Base-by-base conservation (phyloP, 2,888 invertebrate species). In the Trissonchulus sp. region DNA sequence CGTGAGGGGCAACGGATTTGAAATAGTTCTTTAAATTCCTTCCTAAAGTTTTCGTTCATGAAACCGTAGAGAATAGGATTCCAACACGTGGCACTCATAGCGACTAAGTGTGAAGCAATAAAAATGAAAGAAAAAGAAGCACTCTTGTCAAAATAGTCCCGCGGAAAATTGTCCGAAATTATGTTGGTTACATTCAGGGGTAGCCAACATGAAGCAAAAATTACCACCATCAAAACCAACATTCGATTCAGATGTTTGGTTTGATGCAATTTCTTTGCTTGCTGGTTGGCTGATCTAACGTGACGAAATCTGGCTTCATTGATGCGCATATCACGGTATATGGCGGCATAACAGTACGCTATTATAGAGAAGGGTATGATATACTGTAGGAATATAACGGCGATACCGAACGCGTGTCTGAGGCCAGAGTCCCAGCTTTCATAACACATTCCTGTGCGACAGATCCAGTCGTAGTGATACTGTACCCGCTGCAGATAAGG, bases 51-150 rank as follows among this genome's bases (percentile, higher is more conserved):
- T 80, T 94, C 94, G 86, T 95, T 96, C 85, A 95, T 89, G 94
- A 94, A 95, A 30, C 94, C 94, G 86, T 95, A 95, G n/a, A 95
- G 88, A 84, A 95, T 93, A 0, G 94, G 94, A 85, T 95, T 95
- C 88, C 95, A 95, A 85, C 94, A 93, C 1, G 92, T 93, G 76
- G 93, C 93, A 82, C 92, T 93, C 94, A 94, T 94, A 60, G 94
- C 94, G 79, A 93, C 89, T 76, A 92, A 90, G 84, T 94, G 94
- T 2, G 91, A 91, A 76, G 92, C 88, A 86, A 97, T 93, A 85
- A 96, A 99, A 80, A 91, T 88, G 28, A 95, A 86, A 78, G 65
- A 30, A 18, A 34, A 72, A 72, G 28, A n/a, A 28, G n/a, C 60
- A n/a, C 3, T 3, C 71, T 8, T 8, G 3, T 38, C 15, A 8